Evolutionary conservation across 1,140 invertebrate genomes (phyloP), one percentile per base, ranked within the genome.

Genomic region (Drosophila elegans): DNA sequence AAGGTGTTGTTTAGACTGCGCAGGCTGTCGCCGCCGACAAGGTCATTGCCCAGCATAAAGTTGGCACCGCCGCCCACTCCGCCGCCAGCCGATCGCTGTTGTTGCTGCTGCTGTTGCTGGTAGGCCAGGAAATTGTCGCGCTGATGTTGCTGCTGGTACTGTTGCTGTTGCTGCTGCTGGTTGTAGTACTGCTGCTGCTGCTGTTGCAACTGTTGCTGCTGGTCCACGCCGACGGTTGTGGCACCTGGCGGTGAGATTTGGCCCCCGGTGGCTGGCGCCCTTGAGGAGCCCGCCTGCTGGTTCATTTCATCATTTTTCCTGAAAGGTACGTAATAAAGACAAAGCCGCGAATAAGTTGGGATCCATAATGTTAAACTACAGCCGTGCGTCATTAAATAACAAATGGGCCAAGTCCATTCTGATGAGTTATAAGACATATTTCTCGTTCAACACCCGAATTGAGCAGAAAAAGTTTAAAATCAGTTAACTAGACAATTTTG

Each of bases 251-350:
- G 91, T 90, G 91, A 92, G 78, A 92, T 90, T 91, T 92, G 91
- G 91, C 91, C 90, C 91, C 91, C 91, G 85, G 89, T 92, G 91
- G 91, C 91, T 92, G 91, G 91, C 85, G 91, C 91, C 91, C 91
- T 92, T 89, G 91, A 92, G 91, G 91, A 92, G 91, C 91, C 91
- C 67, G 90, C 88, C 79, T 91, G 91, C 84, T 88, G 81, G 84
- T 92, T 92, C 91, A 92, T 92, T 92, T 91, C 91, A 90, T 91
- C 91, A 92, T 90, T 92, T 92, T 92, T 92, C 91, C 91, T 92
- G 74, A n/a, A 91, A 91, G 38, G 49, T 63, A 71, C 48, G 29
- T 25, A 76, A 60, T 34, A 36, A 29, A 79, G 38, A 49, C 16
- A 76, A 29, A 45, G 61, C 6, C 16, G 48, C 4, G 46, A 13